phyloP scores from a whole-genome alignment of 2,797 vertebrate genomes.

The Pseudomugil gertrudae region DNA sequence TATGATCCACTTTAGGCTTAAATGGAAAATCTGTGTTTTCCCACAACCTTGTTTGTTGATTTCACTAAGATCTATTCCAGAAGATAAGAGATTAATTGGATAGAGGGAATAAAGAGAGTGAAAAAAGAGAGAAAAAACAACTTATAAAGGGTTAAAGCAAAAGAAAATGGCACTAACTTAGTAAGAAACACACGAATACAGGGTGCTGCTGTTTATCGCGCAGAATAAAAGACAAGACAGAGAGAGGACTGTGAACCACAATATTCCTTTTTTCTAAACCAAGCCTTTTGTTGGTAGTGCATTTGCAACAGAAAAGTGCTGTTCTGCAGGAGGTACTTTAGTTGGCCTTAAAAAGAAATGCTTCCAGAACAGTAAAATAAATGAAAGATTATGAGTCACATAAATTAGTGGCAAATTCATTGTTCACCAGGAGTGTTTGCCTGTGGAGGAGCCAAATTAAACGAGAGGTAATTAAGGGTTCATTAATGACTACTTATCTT shows the following conservation, averaged over 20 bases:
- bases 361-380: constrained; percentile 31
- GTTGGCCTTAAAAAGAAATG: constrained; percentile 15
- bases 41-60: not conserved
- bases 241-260: constrained; percentile 23
- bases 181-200: constrained; percentile 48
- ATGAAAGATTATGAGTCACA: constrained; percentile 12
- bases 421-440: constrained; percentile 4
- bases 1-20: not conserved
- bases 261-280: constrained; percentile 19
- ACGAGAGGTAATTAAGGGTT: constrained; percentile 10
- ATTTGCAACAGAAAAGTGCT: constrained; percentile 4
- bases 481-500: constrained; percentile 27
- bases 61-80: not conserved
- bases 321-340: constrained; percentile 11
- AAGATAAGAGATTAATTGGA: not conserved
- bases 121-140: constrained; percentile 5
- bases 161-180: constrained; percentile 46
- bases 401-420: constrained; percentile 17
- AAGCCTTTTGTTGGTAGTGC: not conserved
- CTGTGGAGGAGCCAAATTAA: constrained; percentile 21
- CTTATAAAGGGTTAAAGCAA: constrained; percentile 38
- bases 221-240: constrained; percentile 27
- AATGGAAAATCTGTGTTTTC: not conserved
- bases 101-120: not conserved
- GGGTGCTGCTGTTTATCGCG: constrained; percentile 41